Percentiles rank a stretch among this genome's conserved stretches.
These are phyloP conservation scores for Carabus problematicus DNA, from an alignment of 2,888 invertebrate species.

Conservation along the genomic window DNA sequence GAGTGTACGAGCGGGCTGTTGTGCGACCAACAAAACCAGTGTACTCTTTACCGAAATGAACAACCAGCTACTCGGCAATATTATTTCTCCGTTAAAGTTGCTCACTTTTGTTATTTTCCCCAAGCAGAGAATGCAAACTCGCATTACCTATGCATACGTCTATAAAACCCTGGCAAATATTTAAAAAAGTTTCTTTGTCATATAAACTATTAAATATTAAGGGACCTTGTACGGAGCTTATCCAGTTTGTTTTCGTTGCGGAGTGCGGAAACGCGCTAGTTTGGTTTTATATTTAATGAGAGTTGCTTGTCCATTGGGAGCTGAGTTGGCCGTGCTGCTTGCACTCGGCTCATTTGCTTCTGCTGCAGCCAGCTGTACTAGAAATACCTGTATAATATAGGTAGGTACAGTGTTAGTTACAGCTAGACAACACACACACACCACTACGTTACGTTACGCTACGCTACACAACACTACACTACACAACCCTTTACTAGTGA, in stretches of 20 bases:
- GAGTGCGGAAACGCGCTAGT: slow-evolving; percentile 40
- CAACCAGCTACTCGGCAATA: slow-evolving; percentile 12
- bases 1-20: background rate
- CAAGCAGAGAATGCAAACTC: slow-evolving; percentile 20
- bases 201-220: slow-evolving; percentile 53
- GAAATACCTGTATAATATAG: background rate
- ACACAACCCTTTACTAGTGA: background rate
- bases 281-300: slow-evolving; percentile 40
- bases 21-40: slow-evolving; percentile 1
- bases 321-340: background rate
- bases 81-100: slow-evolving; percentile 29
- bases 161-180: slow-evolving; percentile 39
- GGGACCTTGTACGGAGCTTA: slow-evolving; percentile 45
- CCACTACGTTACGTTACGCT: background rate
- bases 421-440: background rate
- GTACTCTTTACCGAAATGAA: background rate
- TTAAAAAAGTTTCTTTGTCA: slow-evolving; percentile 51
- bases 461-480: background rate
- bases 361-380: background rate
- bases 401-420: background rate
- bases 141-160: slow-evolving; percentile 39
- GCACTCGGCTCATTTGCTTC: slow-evolving; percentile 12
- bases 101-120: slow-evolving; percentile 22
- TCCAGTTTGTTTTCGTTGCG: slow-evolving; percentile 37
- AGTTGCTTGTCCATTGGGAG: slow-evolving; percentile 31